Evolutionary conservation across 2,113 vertebrate species (phyloP).

Genomic region (Amia ocellicauda): DNA sequence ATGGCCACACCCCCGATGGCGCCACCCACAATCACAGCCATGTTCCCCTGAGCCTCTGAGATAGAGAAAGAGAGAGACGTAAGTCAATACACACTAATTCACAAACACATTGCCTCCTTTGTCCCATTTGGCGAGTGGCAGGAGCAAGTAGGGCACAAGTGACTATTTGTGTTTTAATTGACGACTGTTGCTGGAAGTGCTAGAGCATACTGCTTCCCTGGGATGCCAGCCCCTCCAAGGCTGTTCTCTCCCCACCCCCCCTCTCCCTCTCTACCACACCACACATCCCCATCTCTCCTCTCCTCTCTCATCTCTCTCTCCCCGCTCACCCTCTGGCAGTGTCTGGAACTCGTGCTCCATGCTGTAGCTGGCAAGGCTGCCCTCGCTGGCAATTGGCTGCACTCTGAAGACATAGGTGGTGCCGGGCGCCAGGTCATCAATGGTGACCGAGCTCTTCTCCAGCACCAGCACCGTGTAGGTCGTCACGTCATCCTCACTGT

Average conservation of each 20-base stretch:
- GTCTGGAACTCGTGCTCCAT: slow-evolving; percentile 83
- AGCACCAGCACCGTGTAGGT: slow-evolving; percentile 81
- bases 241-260: too few relatives aligned
- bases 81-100: slow-evolving; percentile 16
- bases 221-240: too few relatives aligned
- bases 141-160: too few relatives aligned
- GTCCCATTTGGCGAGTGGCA: too few relatives aligned
- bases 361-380: slow-evolving; percentile 64
- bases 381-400: slow-evolving; percentile 72
- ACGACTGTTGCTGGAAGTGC: too few relatives aligned
- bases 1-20: slow-evolving; percentile 48
- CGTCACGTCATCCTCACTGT: slow-evolving; percentile 72
- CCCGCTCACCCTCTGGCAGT: slow-evolving; percentile 45
- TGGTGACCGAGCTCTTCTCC: slow-evolving; percentile 72
- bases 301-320: background rate
- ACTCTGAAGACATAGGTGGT: slow-evolving; percentile 84
- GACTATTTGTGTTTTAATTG: too few relatives aligned
- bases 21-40: slow-evolving; percentile 59
- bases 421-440: slow-evolving; percentile 69
- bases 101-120: too few relatives aligned
- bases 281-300: background rate
- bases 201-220: too few relatives aligned
- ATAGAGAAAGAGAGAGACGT: slow-evolving; percentile 33
- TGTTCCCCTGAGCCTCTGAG: slow-evolving; percentile 49
- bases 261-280: background rate